Evolutionary conservation across 2,113 vertebrate genomes (phyloP).

Genomic region (Cyprinodon tularosa): DNA sequence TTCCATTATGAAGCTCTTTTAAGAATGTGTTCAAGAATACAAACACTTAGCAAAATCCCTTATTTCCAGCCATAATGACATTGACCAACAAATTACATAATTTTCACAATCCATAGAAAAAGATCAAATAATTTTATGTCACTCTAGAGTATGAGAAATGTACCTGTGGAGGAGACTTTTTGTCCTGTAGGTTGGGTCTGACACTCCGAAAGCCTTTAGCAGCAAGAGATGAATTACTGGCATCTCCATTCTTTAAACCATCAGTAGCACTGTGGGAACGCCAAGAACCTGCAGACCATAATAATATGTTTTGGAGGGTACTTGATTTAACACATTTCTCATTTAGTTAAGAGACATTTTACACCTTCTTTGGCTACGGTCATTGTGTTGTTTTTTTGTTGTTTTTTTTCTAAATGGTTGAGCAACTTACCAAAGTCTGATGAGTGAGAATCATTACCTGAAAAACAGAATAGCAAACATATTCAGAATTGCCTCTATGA

Average conservation of each 20-base stretch:
- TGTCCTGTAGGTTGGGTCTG: conserved; percentile 93
- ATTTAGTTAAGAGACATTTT: not conserved
- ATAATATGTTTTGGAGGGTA: not conserved
- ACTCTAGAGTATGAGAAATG: conserved; percentile 30
- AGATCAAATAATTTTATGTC: not conserved
- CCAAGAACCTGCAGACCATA: conserved; percentile 85
- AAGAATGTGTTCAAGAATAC: not conserved
- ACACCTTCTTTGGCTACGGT: not conserved
- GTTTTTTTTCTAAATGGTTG: not conserved
- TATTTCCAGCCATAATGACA: conserved; percentile 4
- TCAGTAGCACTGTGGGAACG: conserved; percentile 84
- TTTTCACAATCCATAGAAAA: not conserved
- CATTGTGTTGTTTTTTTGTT: not conserved
- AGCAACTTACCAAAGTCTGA: conserved; percentile 89
- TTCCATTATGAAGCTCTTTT: conserved; percentile 7
- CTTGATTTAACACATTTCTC: not conserved
- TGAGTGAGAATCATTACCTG: conserved; percentile 91
- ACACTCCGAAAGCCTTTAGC: conserved; percentile 97
- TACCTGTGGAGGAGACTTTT: conserved; percentile 92
- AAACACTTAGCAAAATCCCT: not conserved
- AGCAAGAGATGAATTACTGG: conserved; percentile 89
- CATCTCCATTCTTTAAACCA: conserved; percentile 89
- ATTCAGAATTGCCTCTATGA: not conserved
- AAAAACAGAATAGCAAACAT: conserved; percentile 39
- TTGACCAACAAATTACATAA: not conserved